Conservation (phyloP, 2,888 invertebrate species). For the Phasia obesa region DNA sequence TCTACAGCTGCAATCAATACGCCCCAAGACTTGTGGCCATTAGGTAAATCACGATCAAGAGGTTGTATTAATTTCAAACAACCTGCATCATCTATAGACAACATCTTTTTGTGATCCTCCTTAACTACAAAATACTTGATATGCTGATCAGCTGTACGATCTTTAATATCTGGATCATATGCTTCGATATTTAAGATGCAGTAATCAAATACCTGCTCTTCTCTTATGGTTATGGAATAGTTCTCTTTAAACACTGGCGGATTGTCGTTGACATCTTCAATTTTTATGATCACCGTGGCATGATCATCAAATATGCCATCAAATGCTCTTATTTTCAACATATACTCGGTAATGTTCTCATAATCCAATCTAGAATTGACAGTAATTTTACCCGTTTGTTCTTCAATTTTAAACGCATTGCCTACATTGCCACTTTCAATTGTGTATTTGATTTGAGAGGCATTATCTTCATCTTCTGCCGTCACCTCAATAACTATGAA, state of each 20-base stretch:
- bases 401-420: conserved; percentile 93
- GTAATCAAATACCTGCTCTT: conserved; percentile 87
- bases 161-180: conserved; percentile 93
- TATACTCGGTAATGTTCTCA: conserved; percentile 92
- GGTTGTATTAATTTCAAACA: conserved; percentile 86
- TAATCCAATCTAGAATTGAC: conserved; percentile 91
- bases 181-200: conserved; percentile 89
- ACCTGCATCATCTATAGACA: conserved; percentile 89
- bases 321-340: conserved; percentile 90
- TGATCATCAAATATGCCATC: conserved; percentile 93
- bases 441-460: conserved; percentile 92
- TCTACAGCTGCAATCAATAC: conserved; percentile 90
- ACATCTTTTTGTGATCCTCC: conserved; percentile 87
- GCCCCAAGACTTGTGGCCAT: conserved; percentile 92
- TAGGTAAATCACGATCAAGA: conserved; percentile 94
- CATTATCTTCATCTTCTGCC: conserved; percentile 94
- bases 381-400: conserved; percentile 92
- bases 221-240: conserved; percentile 89
- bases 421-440: conserved; percentile 93
- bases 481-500: conserved; percentile 93
- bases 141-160: conserved; percentile 88
- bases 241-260: conserved; percentile 91
- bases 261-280: conserved; percentile 96
- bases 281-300: conserved; percentile 91
- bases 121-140: conserved; percentile 90